Base-by-base conservation (phyloP, 2,888 invertebrate genomes). In the Rotaria macrura region DNA sequence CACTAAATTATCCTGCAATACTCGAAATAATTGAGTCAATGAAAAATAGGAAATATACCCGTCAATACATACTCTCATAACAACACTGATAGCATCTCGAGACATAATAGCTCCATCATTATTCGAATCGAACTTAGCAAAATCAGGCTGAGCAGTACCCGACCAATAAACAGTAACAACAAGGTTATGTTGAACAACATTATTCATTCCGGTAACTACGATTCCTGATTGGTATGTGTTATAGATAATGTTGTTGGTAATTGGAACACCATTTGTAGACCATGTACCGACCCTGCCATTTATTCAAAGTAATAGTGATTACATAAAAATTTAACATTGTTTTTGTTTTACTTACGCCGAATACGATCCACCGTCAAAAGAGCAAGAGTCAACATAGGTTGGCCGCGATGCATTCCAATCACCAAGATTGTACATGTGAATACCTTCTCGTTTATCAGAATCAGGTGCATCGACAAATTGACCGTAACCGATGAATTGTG, bases 161-260 rank as follows among this genome's bases (percentile, higher is more conserved):
- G 89, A 88, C 87, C 88, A 89, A 10, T 89, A 85, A 79, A 88
- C 87, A 57, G 89, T 84, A 0, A 87, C 84, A n/a, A 89, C 87
- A 55, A 90, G 87, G 87, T 90, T 90, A 84, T 88, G 79, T 3
- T 87, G 83, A 3, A 87, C 47, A 7, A 34, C 54, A 83, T 87
- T 87, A 25, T 87, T 84, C 12, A 54, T 65, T n/a, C 88, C 87
- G 34, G 85, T 25, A 25, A 86, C 84, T 23, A 85, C 84, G 10
- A 90, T 86, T 89, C 89, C 89, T 87, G 88, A 84, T 34, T 89
- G 88, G 14, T 89, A 88, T 12, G 88, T 89, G 52, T 88, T 88
- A 87, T 89, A 88, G 9, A 90, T 88, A 38, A 90, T 88, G 87
- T 90, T 90, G 43, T 89, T 88, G 12, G 88, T 88, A 25, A 90